Evolutionary conservation across 2,888 invertebrate genomes (phyloP).

Genomic region (Hecatera dysodea): DNA sequence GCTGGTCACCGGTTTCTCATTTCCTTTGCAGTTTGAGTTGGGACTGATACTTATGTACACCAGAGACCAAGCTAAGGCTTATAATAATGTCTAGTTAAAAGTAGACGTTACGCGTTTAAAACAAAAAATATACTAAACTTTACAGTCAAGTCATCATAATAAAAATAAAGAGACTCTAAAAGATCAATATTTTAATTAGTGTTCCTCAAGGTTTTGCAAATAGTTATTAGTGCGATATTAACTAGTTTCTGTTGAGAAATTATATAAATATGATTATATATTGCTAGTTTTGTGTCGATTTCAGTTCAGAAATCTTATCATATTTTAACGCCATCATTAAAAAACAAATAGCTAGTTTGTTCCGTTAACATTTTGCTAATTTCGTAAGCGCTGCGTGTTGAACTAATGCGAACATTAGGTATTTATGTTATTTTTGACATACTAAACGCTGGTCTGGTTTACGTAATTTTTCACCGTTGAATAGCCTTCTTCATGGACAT

Average conservation of each 20-base stretch:
- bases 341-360: constrained; percentile 27
- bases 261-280: neutral
- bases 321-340: constrained; percentile 38
- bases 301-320: constrained; percentile 18
- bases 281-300: neutral
- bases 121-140: neutral
- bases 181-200: neutral
- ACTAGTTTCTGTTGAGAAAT: constrained; percentile 7
- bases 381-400: constrained; percentile 55
- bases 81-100: neutral
- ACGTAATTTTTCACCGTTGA: constrained; percentile 45
- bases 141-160: neutral
- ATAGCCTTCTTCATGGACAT: constrained; percentile 8
- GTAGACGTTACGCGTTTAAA: neutral
- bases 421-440: constrained; percentile 34
- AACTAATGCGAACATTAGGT: constrained; percentile 24
- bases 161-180: neutral
- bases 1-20: neutral
- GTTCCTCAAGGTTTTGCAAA: constrained; percentile 13
- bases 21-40: neutral
- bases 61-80: neutral
- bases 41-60: neutral
- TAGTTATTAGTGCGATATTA: neutral
- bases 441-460: constrained; percentile 36
- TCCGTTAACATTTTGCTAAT: constrained; percentile 55